Percentiles rank a stretch among this genome's conserved stretches.
phyloP scores from a whole-genome alignment of 2,888 invertebrate genomes.

The Caenorhabditis virilis region DNA sequence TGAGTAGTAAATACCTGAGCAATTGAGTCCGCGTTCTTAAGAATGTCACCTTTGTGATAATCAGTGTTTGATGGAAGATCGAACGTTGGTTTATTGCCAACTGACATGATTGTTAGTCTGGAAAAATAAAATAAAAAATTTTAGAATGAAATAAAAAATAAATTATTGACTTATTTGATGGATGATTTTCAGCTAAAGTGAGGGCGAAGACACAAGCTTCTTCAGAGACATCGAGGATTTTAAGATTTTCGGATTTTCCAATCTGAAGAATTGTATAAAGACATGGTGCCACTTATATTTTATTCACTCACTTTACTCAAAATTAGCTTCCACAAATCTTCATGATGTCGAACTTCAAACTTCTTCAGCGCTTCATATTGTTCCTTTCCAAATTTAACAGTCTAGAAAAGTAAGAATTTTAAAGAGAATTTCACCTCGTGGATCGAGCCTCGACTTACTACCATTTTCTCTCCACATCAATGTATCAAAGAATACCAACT shows the following conservation, averaged over 20 bases:
- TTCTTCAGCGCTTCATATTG: slow-evolving; percentile 54
- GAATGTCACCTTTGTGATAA: slow-evolving; percentile 41
- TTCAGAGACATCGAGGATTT: slow-evolving; percentile 55
- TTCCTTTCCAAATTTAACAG: slow-evolving; percentile 49
- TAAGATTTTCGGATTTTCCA: slow-evolving; percentile 44
- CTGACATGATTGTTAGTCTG: slow-evolving; percentile 39
- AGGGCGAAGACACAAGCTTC: slow-evolving; percentile 53
- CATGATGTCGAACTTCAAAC: slow-evolving; percentile 53
- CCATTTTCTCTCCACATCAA: too few relatives aligned
- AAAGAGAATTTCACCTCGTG: too few relatives aligned
- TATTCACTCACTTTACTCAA: slow-evolving; percentile 58
- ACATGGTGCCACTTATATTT: too few relatives aligned
- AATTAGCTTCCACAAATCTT: slow-evolving; percentile 55
- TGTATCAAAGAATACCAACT: too few relatives aligned
- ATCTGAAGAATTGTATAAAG: too few relatives aligned
- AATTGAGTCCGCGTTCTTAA: slow-evolving; percentile 17
- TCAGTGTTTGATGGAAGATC: slow-evolving; percentile 46
- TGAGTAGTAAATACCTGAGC: slow-evolving; percentile 24
- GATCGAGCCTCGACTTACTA: too few relatives aligned
- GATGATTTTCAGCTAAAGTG: slow-evolving; percentile 51
- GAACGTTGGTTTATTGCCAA: slow-evolving; percentile 45
- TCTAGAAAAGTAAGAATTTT: too few relatives aligned
- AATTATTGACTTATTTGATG: slow-evolving; percentile 41
- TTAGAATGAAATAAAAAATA: neutral
- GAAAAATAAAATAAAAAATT: slow-evolving; percentile 3